Conservation (phyloP, 2,797 vertebrate genomes). For the Coregonus suidteri region DNA sequence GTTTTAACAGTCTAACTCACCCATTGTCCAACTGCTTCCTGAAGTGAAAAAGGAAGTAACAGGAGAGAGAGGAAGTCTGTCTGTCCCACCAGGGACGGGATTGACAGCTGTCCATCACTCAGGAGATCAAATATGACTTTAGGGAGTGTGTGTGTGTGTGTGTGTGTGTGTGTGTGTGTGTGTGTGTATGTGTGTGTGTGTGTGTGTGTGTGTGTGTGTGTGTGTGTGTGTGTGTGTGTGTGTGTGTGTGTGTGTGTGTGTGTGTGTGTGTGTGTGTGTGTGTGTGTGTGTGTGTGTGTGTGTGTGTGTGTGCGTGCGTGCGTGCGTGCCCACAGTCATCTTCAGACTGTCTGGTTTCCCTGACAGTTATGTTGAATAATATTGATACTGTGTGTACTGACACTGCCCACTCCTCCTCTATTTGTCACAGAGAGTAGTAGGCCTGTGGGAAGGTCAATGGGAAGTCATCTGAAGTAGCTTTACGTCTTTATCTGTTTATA, state of each 20-base stretch:
- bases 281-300: not conserved
- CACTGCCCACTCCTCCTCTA: not conserved
- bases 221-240: not conserved
- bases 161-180: not conserved
- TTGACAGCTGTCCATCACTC: conserved; percentile 57
- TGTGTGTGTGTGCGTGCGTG: not conserved
- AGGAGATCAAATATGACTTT: conserved; percentile 25
- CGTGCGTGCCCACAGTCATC: conserved; percentile 8
- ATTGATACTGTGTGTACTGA: conserved; percentile 22
- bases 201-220: not conserved
- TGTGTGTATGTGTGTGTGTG: not conserved
- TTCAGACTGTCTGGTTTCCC: not conserved
- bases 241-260: not conserved
- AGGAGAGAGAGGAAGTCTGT: conserved; percentile 28
- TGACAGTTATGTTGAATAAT: conserved; percentile 42
- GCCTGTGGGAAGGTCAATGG: conserved; percentile 19
- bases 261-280: not conserved
- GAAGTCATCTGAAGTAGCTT: conserved; percentile 26
- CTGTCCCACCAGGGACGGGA: conserved; percentile 27
- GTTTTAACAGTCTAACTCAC: not conserved
- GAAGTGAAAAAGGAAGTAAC: conserved; percentile 20
- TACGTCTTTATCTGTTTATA: conserved; percentile 7
- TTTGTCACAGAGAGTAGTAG: conserved; percentile 17
- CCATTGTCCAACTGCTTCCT: conserved; percentile 11
- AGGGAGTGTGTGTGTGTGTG: conserved; percentile 16